phyloP scores from a whole-genome alignment of 2,797 vertebrate species.

The Momotus momota region DNA sequence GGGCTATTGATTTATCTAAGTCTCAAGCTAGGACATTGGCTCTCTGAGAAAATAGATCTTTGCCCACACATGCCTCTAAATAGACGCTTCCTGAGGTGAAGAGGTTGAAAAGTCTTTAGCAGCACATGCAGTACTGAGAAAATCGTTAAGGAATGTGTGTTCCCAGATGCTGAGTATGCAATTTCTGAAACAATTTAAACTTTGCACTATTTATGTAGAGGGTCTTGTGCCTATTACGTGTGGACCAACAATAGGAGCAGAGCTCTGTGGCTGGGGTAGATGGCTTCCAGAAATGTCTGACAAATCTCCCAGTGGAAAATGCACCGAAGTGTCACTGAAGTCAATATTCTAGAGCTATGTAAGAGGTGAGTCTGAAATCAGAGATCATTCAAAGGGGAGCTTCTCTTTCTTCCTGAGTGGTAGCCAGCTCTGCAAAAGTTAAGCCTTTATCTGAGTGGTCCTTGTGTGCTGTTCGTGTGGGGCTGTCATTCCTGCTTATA shows the following conservation, averaged over 20 bases:
- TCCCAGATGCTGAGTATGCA: not conserved
- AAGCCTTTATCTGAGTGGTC: not conserved
- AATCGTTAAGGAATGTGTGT: not conserved
- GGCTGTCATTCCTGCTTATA: fast-evolving
- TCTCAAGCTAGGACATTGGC: not conserved
- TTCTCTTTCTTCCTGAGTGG: not conserved
- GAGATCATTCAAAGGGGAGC: not conserved
- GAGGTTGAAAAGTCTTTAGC: not conserved
- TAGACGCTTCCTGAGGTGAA: slow-evolving; percentile 3
- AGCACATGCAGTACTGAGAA: not conserved
- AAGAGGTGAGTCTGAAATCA: not conserved
- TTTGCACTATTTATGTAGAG: not conserved
- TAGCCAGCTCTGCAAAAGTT: not conserved
- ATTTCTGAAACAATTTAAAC: not conserved
- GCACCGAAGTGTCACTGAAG: not conserved
- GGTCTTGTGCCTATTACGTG: not conserved
- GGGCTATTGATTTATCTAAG: slow-evolving; percentile 25
- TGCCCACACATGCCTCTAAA: not conserved
- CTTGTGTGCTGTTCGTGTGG: not conserved
- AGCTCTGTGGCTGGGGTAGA: not conserved
- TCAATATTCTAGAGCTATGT: not conserved
- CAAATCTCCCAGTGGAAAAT: not conserved
- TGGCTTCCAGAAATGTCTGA: not conserved
- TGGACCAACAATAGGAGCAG: not conserved
- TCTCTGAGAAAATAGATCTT: not conserved